Evolutionary conservation across 2,888 invertebrate species (phyloP), one percentile per base, ranked within the genome.

Genomic region (Epiblema foenella): DNA sequence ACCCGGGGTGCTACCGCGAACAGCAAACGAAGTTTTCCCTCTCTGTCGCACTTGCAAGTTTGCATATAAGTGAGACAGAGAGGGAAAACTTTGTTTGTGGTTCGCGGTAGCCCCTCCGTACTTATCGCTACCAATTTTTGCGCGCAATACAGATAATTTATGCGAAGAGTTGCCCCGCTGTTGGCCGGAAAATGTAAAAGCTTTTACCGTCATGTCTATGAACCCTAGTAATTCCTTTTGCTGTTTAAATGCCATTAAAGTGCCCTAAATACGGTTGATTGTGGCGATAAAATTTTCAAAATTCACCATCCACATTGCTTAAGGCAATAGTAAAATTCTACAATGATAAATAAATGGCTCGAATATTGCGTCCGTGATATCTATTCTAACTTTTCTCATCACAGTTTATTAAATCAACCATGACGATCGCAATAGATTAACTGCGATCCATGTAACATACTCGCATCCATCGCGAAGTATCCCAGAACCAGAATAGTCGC

Each of bases 121-220:
- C 69, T 69, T 73, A 69, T 69, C 66, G 73, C 70, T 65, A 42
- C 71, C 73, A 69, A 59, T 73, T 73, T 74, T 75, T 75, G 73
- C 71, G 60, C 70, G 73, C 64, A 72, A 72, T 72, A 69, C 74
- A 60, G 64, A 77, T 77, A 76, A 78, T 77, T 77, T 77, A 78
- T 75, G 75, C 72, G 73, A 72, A 67, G 77, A 77, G 81, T 80
- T 81, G 80, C 79, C 78, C 83, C 83, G 78, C 51, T 49, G 81
- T 82, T 83, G 84, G 82, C 83, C 85, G 89, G 87, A 85, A 88
- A 89, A 85, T 86, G 86, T 89, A 84, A 89, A 89, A 86, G 85
- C 86, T 87, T 88, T 88, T 86, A 86, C 83, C 84, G 78, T 82
- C 81, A 79, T 85, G 83, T 81, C 78, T 76, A 74, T 77, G 80